phyloP scores from a whole-genome alignment of 2,888 invertebrate genomes.

The Ophion ventricosus region DNA sequence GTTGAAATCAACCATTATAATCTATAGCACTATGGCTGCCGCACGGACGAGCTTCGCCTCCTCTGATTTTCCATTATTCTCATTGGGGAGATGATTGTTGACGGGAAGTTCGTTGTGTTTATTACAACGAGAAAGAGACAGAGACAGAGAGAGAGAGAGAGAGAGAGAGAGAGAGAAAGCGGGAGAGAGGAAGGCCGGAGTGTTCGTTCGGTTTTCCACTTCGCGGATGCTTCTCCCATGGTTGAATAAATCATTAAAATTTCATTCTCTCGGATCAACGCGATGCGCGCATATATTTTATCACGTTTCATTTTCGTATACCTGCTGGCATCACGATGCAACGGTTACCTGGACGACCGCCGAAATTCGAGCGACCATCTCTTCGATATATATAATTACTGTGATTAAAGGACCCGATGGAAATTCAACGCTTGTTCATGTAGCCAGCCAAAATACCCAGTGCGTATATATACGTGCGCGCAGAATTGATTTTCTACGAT shows the following conservation, averaged over 20 bases:
- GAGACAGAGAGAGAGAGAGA: background rate
- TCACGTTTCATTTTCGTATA: constrained; percentile 1
- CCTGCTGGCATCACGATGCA: background rate
- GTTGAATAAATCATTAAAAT: constrained; percentile 60
- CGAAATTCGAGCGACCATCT: background rate
- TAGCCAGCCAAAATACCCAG: constrained; percentile 5
- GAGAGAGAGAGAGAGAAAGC: background rate
- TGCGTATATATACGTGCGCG: background rate
- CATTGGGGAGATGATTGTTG: constrained; percentile 29
- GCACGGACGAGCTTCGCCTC: background rate
- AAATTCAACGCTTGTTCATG: background rate
- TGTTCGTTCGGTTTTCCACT: background rate
- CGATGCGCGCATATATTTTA: constrained; percentile 3
- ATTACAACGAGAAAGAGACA: background rate
- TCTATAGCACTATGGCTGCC: constrained; percentile 35
- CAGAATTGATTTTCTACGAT: constrained; percentile 16
- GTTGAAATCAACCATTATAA: constrained; percentile 47
- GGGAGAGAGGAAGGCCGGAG: background rate
- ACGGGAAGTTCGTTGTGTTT: constrained; percentile 18
- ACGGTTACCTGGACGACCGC: background rate
- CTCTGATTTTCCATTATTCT: constrained; percentile 36
- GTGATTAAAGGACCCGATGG: constrained; percentile 18
- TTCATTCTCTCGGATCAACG: constrained; percentile 45
- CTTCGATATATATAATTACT: constrained; percentile 19
- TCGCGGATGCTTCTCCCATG: background rate